These are phyloP conservation scores for Lepetodrilus schrolli DNA, from an alignment of 2,888 invertebrate species.

Conservation along the genomic window DNA sequence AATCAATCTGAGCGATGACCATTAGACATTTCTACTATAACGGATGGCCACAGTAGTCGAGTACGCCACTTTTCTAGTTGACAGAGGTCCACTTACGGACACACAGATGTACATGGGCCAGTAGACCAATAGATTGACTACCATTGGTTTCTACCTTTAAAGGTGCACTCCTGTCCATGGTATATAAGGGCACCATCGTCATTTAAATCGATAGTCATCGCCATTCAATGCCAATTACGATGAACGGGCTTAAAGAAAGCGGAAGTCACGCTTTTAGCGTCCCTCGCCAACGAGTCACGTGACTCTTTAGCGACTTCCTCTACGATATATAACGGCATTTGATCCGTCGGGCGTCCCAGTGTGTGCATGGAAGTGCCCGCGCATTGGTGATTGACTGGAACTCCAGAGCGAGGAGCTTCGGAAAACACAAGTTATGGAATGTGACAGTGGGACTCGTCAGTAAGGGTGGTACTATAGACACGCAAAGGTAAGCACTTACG, in stretches of 20 bases:
- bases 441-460: background rate
- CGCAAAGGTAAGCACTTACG: too few relatives aligned
- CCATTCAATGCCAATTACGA: constrained; percentile 31
- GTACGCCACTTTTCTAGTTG: too few relatives aligned
- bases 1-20: too few relatives aligned
- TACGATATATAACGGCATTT: constrained; percentile 32
- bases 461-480: background rate
- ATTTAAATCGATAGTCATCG: constrained; percentile 20
- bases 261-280: constrained; percentile 50
- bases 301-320: constrained; percentile 42
- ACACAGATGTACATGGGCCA: too few relatives aligned
- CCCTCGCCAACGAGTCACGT: constrained; percentile 45
- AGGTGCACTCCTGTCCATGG: too few relatives aligned
- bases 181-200: background rate
- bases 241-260: constrained; percentile 28
- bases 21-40: too few relatives aligned
- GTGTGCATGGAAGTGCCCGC: background rate
- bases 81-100: too few relatives aligned
- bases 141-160: too few relatives aligned
- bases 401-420: background rate
- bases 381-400: constrained; percentile 1
- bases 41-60: too few relatives aligned
- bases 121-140: too few relatives aligned
- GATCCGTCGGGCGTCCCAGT: background rate
- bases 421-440: constrained; percentile 5